A percentile compares a stretch with the other conserved stretches of the same genome.
Conservation (phyloP, 2,113 vertebrate species). For the Hirundichthys speculiger region DNA sequence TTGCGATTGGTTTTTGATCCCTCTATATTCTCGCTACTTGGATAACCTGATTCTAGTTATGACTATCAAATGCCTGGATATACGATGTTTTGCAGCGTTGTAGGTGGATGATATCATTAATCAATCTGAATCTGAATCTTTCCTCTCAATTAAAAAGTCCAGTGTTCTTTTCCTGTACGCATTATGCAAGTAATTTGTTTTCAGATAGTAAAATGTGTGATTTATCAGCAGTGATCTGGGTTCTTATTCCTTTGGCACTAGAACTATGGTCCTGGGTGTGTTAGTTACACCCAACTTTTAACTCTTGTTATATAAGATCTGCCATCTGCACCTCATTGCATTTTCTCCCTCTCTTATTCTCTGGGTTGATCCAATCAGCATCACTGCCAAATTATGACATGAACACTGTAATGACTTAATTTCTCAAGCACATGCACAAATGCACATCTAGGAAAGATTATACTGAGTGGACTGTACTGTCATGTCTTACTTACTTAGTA, state of each 20-base stretch:
- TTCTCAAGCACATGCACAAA: slow-evolving; percentile 43
- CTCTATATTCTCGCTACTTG: too few species aligned
- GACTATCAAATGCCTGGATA: not conserved
- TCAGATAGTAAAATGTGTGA: too few species aligned
- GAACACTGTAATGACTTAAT: slow-evolving; percentile 54
- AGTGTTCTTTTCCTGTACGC: not conserved
- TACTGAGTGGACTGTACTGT: slow-evolving; percentile 17
- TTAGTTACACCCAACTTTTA: slow-evolving; percentile 48
- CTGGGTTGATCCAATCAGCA: slow-evolving; percentile 29
- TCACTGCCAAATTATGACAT: slow-evolving; percentile 41
- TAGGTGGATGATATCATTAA: not conserved
- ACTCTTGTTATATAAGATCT: slow-evolving; percentile 38
- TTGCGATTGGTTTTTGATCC: not conserved
- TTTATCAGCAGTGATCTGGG: slow-evolving; percentile 35
- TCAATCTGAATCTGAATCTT: slow-evolving; percentile 5
- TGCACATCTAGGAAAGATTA: slow-evolving; percentile 30
- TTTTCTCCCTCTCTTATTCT: slow-evolving; percentile 1
- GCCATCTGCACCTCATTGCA: slow-evolving; percentile 24
- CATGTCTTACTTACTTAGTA: slow-evolving; percentile 12
- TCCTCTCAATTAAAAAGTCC: too few species aligned
- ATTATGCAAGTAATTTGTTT: slow-evolving; percentile 33
- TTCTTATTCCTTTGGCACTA: slow-evolving; percentile 25
- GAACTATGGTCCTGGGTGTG: slow-evolving; percentile 3
- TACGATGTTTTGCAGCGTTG: slow-evolving; percentile 5
- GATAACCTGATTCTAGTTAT: too few species aligned